Conservation (phyloP, 2,797 vertebrate species). For the Fistularia tabacaria region DNA sequence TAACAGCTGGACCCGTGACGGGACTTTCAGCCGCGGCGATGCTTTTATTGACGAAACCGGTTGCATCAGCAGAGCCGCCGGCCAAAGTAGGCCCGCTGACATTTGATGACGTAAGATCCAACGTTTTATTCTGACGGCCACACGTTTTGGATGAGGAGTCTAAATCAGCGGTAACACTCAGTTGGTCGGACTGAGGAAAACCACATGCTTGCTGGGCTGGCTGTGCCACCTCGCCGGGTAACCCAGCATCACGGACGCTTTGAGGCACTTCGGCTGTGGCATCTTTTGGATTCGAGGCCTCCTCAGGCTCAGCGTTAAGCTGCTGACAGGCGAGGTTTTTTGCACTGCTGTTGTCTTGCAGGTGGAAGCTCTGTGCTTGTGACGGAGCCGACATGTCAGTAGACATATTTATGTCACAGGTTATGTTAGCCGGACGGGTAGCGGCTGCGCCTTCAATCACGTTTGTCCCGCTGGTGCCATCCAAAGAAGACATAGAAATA, state of each 20-base stretch:
- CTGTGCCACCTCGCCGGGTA: not conserved
- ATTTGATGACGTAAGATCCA: slow-evolving; percentile 22
- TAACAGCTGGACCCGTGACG: slow-evolving; percentile 4
- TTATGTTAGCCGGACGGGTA: slow-evolving; percentile 33
- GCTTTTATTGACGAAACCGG: not conserved
- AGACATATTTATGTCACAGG: slow-evolving; percentile 27
- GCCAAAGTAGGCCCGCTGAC: not conserved
- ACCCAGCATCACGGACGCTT: not conserved
- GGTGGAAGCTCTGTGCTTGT: slow-evolving; percentile 5
- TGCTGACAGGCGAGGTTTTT: slow-evolving; percentile 19
- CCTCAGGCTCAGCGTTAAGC: slow-evolving; percentile 6
- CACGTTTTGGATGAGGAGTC: not conserved
- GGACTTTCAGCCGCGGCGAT: not conserved
- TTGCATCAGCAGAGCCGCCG: not conserved
- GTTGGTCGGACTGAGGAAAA: not conserved
- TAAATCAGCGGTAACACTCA: not conserved
- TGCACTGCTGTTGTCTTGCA: slow-evolving; percentile 14
- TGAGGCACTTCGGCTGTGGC: slow-evolving; percentile 1
- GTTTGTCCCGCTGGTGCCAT: slow-evolving; percentile 16
- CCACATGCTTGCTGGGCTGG: not conserved
- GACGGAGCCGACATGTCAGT: slow-evolving; percentile 21
- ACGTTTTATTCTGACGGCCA: slow-evolving; percentile 21
- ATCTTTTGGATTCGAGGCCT: slow-evolving; percentile 2
- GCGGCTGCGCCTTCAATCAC: slow-evolving; percentile 1
- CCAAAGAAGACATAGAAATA: slow-evolving; percentile 29